Percentiles rank a stretch among this genome's conserved stretches.
Evolutionary conservation across 2,888 invertebrate species (phyloP).

Genomic region (Herminia tarsipennalis): DNA sequence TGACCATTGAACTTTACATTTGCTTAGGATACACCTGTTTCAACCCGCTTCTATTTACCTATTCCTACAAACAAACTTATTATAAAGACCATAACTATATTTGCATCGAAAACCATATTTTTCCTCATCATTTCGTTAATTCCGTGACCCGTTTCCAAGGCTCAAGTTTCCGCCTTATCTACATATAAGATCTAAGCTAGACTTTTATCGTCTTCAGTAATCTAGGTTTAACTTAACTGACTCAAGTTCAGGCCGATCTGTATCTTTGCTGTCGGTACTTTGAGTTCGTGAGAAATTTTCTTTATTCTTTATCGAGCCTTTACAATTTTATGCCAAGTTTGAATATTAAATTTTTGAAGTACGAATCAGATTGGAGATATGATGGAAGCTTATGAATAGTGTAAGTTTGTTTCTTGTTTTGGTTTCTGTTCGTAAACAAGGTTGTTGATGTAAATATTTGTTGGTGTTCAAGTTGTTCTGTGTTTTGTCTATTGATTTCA

Average conservation of each 20-base stretch:
- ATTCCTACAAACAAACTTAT: conserved; percentile 30
- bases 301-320: conserved; percentile 34
- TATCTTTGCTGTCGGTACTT: conserved; percentile 51
- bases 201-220: conserved; percentile 60
- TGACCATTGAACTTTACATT: conserved; percentile 44
- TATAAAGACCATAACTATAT: conserved; percentile 12
- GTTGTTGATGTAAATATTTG: background rate
- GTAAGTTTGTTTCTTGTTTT: background rate
- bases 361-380: conserved; percentile 21
- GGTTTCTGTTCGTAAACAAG: background rate
- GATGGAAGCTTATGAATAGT: conserved; percentile 17
- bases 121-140: conserved; percentile 49
- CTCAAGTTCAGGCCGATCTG: conserved; percentile 64
- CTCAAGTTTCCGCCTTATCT: conserved; percentile 69
- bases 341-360: conserved; percentile 35
- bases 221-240: conserved; percentile 62
- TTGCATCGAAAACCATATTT: conserved; percentile 33
- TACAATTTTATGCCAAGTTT: conserved; percentile 35
- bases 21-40: conserved; percentile 42
- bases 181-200: conserved; percentile 67
- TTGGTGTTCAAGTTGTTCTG: no score
- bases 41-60: conserved; percentile 34
- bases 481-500: no score
- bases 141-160: conserved; percentile 68
- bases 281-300: conserved; percentile 40